Evolutionary conservation across 2,113 vertebrate species (phyloP), one percentile per base, ranked within the genome.

Genomic region (Dipodomys stephensi): DNA sequence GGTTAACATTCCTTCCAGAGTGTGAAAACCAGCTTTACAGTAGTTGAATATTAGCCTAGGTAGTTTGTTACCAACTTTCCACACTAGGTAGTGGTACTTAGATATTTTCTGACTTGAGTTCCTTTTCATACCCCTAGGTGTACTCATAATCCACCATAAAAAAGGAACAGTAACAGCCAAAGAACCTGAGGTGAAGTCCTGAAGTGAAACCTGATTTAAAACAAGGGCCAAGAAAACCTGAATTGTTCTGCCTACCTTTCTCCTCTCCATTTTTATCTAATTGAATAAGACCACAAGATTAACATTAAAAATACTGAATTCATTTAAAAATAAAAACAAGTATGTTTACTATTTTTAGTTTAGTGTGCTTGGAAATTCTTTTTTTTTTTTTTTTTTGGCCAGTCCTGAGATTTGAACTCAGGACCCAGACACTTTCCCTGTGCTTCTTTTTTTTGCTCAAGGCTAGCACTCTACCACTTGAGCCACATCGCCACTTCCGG

Each of bases 141-240:
- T 27, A 32, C 15, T 57, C 4, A 18, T 16, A 16, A 25, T n/a
- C 53, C 7, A 64, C 4, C 8, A 8, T 32, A 85, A 76, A 87
- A 57, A 92, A 46, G 27, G 35, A 44, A 44, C 13, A 57, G 32
- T n/a, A 88, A 46, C 53, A 88, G 65, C 28, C 62, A 73, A 83
- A 53, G 86, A 84, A 23, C 39, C 53, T 57, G 53, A 57, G 53
- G 53, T 3, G 16, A 57, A 71, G 87, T 91, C 68, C 49, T 64
- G 71, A 92, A 44, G 6, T 86, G 49, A 80, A 87, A 80, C 57
- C 67, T 86, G 18, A 69, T 39, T 87, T 92, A 74, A 87, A 95
- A 83, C 12, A 16, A 62, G 60, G 44, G 22, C 82, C 81, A 78
- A 39, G 72, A 91, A 85, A 86, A 57, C 53, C 49, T 71, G 68